Base-by-base conservation (phyloP, 2,797 vertebrate genomes). In the Acanthornis magna region DNA sequence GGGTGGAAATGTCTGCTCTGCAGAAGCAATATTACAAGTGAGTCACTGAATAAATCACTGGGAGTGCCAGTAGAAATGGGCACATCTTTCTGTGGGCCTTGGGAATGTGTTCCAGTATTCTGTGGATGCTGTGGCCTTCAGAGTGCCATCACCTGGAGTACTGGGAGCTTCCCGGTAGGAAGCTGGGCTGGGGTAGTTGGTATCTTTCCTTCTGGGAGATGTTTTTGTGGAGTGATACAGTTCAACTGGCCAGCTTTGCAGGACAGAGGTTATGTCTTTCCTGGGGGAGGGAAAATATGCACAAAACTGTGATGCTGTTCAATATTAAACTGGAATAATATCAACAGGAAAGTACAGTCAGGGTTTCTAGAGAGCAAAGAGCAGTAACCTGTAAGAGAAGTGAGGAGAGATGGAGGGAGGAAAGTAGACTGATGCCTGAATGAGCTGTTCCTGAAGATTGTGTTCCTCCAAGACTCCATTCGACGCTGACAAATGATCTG, bases 1-100 rank as follows among this genome's bases (percentile, higher is more conserved):
- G 99, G 0, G 99, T 99, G 29, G 99, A 99, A 97, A 99, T 99
- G 99, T 98, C 98, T 2, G 99, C 98, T 22, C 98, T 98, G 85
- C 99, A 99, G 98, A 99, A 99, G 71, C 99, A 99, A 93, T 99
- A 98, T 98, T 99, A 99, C 96, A 99, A 99, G 99, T 99, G 98
- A 40, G 98, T 94, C 4, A 3, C 40, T 78, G 51, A 13, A 34
- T 15, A 16, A 36, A 29, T 27, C 58, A 9, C 45, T 61, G 40
- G 53, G 27, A 78, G 36, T n/a, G 23, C 75, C 18, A 50, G 27
- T 12, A 43, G 67, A 29, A 65, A 62, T 10, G 26, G 66, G n/a
- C 42, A 22, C 45, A 38, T 54, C 40, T 78, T 78, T 55, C 51
- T 67, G 1, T 45, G 63, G 55, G 81, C 57, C 34, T 74, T 50